Base-by-base conservation (phyloP, 2,888 invertebrate genomes). In the Thereva nobilitata region DNA sequence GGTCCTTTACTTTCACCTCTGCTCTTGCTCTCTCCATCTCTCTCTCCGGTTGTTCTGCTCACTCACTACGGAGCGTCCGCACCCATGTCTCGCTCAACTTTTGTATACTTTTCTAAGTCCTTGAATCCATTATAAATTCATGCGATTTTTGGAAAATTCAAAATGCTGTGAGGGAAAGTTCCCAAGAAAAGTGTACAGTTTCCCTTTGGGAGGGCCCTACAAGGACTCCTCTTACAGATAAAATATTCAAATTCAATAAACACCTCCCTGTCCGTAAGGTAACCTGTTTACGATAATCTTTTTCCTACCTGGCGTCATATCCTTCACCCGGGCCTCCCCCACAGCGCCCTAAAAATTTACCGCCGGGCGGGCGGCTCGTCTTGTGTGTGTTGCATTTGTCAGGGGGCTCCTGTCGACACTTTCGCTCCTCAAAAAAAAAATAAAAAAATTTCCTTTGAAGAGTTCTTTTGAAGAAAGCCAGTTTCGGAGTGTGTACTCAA, bases 201-300 rank as follows among this genome's bases (percentile, higher is more conserved):
- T 50, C 50, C 50, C 50, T 7, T 50, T 35, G 12, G 47, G 37
- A 8, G 9, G 38, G 47, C 10, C 37, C 37, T 37, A 10, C 45
- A 59, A 47, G 37, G 47, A 47, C 47, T 59, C 12, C 37, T 47
- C 42, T 47, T n/a, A 38, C 57, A 59, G 57, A 59, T 59, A 59
- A 59, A 59, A 59, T 59, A 59, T 59, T 59, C 57, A 59, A 59
- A 59, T 59, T 59, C 57, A 59, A 59, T 59, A 59, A 59, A 47
- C 57, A 59, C 57, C 57, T 59, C 47, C 38, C 57, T 59, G 47
- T 23, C 57, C 57, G 57, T 59, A 47, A 45, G 57, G 57, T 59
- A 59, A 59, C 57, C 57, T 59, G 47, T 59, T 59, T 59, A 59
- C 57, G 47, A 59, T 59, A 59, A 59, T 59, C 57, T 59, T 59